A percentile compares a stretch with the other conserved stretches of the same genome.
Conservation (phyloP, 53 echinoderm and acorn worm species). For the Hippasteria phrygiana region DNA sequence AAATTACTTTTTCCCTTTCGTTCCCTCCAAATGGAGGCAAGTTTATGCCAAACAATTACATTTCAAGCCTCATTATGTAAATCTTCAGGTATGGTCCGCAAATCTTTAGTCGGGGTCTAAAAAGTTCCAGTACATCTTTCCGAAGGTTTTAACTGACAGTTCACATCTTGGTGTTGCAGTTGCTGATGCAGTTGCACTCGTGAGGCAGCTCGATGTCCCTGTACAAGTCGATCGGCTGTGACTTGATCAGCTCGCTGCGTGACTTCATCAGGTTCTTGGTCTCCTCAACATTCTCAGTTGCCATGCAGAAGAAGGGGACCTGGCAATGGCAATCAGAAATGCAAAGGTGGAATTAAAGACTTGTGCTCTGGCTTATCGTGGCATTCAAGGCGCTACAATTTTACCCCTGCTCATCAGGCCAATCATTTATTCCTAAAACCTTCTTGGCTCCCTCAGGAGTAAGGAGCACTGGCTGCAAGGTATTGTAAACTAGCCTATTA, state of each 20-base stretch:
- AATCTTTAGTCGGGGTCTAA: constrained; percentile 44
- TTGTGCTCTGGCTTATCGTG: not conserved
- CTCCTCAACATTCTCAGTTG: constrained; percentile 48
- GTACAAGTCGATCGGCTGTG: constrained; percentile 50
- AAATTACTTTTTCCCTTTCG: not conserved
- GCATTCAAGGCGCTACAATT: not conserved
- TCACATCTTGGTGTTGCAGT: constrained; percentile 25
- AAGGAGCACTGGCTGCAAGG: not conserved
- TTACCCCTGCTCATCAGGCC: no score
- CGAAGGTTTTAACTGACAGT: not conserved
- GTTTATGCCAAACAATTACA: not conserved
- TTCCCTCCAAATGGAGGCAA: not conserved
- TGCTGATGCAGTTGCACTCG: constrained; percentile 35
- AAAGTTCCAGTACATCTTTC: constrained; percentile 16
- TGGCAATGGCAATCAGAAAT: not conserved
- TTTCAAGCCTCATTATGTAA: not conserved
- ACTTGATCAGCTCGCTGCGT: constrained; percentile 37
- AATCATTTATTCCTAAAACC: no score
- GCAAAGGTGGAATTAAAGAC: not conserved
- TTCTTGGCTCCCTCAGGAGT: no score
- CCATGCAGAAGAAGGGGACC: constrained; percentile 66
- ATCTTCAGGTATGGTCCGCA: constrained; percentile 1
- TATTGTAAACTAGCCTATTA: no score
- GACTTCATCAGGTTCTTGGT: constrained; percentile 34
- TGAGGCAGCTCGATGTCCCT: constrained; percentile 63